phyloP scores from a whole-genome alignment of 1,140 invertebrate genomes.

The Lethrus apterus region DNA sequence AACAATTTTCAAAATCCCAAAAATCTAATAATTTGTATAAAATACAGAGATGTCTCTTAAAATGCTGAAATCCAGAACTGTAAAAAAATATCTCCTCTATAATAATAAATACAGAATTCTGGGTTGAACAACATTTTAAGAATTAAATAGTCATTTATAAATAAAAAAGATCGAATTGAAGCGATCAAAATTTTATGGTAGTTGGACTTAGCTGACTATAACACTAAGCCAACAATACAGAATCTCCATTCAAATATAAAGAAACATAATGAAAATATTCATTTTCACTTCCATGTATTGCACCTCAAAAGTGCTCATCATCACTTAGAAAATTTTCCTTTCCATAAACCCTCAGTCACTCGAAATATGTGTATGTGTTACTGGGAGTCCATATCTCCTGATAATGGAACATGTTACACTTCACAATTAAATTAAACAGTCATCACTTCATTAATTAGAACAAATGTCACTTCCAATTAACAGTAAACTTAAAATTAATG shows the following conservation, averaged over 20 bases:
- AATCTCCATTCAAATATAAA: not conserved
- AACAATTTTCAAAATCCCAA: not conserved
- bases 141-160: not conserved
- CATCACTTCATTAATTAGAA: conserved; percentile 1
- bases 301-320: not conserved
- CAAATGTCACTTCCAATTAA: conserved; percentile 10
- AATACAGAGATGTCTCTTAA: conserved; percentile 6
- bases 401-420: not conserved
- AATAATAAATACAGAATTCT: conserved; percentile 4
- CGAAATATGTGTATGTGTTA: not conserved
- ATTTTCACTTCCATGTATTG: not conserved
- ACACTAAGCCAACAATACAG: not conserved
- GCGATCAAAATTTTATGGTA: too few relatives aligned
- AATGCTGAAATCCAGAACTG: conserved; percentile 1
- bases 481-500: conserved; percentile 15
- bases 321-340: not conserved
- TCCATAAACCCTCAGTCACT: not conserved
- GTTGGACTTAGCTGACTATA: not conserved
- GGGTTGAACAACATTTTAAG: conserved; percentile 1
- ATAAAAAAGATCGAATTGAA: too few relatives aligned
- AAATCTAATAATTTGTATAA: conserved; percentile 3
- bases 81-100: conserved; percentile 12
- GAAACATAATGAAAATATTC: not conserved
- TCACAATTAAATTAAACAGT: conserved; percentile 7
- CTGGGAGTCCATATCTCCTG: conserved; percentile 8